Base-by-base conservation (phyloP, 2,797 vertebrate species). In the Thamnophis elegans region DNA sequence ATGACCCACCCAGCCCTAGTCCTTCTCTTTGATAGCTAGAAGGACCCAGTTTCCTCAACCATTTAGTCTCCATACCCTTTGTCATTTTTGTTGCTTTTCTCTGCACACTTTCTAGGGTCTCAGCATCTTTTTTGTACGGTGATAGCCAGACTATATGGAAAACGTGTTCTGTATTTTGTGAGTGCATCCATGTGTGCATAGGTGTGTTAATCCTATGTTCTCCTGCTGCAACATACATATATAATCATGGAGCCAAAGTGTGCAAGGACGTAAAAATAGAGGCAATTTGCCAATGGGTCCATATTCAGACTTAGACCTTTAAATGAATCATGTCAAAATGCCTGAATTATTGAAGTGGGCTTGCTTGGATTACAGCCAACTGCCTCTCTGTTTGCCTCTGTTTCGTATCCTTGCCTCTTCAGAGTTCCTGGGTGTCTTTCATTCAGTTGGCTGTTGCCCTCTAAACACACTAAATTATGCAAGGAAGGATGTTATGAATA, bases 301-400 rank as follows among this genome's bases (percentile, higher is more conserved):
- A n/a, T 65, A n/a, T 54, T 8, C 51, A 86, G 88, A 22, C 58
- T 51, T 3, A 65, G 78, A 65, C 56, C 88, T 91, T 87, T 32
- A 92, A 94, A 96, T 94, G 94, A 95, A 94, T 95, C 91, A 92
- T 51, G 82, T 89, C 91, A 65, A 10, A 9, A 65, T 22, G 87
- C 87, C 25, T 90, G 56, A 13, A 85, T 94, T 93, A 88, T 95
- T 95, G 90, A 92, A 89, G 91, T 56, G 20, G 62, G 85, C 22
- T 87, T 91, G 87, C 55, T 42, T 51, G 28, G 68, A 60, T 54
- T 58, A 54, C 1, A 3, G 56, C 32, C 4, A n/a, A 42, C 25
- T 2, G 26, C 68, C 91, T 53, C 68, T 53, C 42, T 32, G 5
- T 11, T 8, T 9, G 78, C 16, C 47, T 47, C 32, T 51, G 59